Evolutionary conservation across 2,797 vertebrate genomes (phyloP).

Genomic region (Gymnothorax javanicus): DNA sequence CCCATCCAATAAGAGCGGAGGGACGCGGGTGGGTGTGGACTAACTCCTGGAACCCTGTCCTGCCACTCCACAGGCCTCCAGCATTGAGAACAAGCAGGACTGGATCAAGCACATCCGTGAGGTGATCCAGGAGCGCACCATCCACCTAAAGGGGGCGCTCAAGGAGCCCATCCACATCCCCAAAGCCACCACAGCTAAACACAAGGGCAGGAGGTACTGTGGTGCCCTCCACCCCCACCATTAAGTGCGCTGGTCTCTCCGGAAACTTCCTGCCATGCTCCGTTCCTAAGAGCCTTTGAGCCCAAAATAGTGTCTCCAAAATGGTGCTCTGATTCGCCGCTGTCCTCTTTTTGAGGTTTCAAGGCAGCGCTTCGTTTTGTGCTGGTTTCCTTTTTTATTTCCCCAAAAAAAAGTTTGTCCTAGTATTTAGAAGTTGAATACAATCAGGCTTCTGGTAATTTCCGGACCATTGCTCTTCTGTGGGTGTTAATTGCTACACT

Average conservation of each 20-base stretch:
- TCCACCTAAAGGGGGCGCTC: conserved; percentile 94
- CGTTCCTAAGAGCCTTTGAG: background rate
- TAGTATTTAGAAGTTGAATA: background rate
- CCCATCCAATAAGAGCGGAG: conserved; percentile 31
- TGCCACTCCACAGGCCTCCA: conserved; percentile 81
- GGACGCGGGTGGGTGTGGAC: background rate
- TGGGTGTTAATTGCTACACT: background rate
- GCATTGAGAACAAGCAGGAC: conserved; percentile 99
- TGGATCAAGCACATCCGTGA: conserved; percentile 99
- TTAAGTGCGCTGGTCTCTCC: background rate
- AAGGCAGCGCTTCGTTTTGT: background rate
- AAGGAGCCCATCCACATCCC: conserved; percentile 98
- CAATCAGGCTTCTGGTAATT: background rate
- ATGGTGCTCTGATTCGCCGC: background rate
- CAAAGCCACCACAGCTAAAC: conserved; percentile 87
- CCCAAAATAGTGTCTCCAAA: conserved; percentile 3
- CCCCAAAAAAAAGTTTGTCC: background rate
- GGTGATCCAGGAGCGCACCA: conserved; percentile 96
- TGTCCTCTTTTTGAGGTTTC: conserved; percentile 21
- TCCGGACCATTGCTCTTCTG: background rate
- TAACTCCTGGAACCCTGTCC: conserved; percentile 19
- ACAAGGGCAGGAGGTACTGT: conserved; percentile 88
- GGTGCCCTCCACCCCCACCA: conserved; percentile 45
- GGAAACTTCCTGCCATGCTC: background rate
- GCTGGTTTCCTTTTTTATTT: background rate